These are phyloP conservation scores for Tetropium fuscum DNA, from an alignment of 2,888 invertebrate genomes.

Conservation along the genomic window DNA sequence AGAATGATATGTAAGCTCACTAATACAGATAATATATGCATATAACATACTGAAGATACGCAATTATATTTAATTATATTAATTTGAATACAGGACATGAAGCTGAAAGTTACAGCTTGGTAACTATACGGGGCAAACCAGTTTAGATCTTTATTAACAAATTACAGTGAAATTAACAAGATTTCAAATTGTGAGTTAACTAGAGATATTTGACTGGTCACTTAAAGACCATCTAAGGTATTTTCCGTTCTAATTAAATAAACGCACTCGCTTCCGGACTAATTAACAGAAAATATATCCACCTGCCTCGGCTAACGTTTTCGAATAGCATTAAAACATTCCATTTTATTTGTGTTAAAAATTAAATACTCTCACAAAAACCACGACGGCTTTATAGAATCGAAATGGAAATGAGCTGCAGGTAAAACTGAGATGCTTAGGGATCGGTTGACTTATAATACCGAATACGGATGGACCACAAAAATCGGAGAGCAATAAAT, in stretches of 20 bases:
- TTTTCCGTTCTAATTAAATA: slow-evolving; percentile 5
- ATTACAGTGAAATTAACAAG: slow-evolving; percentile 25
- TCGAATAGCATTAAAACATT: slow-evolving; percentile 5
- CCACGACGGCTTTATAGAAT: not conserved
- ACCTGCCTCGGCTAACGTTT: slow-evolving; percentile 30
- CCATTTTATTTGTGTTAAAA: slow-evolving; percentile 12
- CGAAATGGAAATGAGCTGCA: not conserved
- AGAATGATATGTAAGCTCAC: slow-evolving; percentile 2
- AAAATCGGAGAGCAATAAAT: not conserved
- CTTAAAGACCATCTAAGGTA: not conserved
- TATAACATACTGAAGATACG: slow-evolving; percentile 26
- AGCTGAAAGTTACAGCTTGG: slow-evolving; percentile 24
- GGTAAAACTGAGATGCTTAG: not conserved
- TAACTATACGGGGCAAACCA: slow-evolving; percentile 23
- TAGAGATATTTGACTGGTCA: not conserved
- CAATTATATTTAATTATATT: slow-evolving; percentile 41
- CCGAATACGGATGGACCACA: not conserved
- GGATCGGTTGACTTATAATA: not conserved
- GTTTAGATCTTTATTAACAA: slow-evolving; percentile 33
- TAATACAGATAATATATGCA: slow-evolving; percentile 18
- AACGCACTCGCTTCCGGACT: slow-evolving; percentile 38
- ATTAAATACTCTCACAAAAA: not conserved
- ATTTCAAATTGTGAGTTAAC: slow-evolving; percentile 2
- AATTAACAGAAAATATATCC: slow-evolving; percentile 44
- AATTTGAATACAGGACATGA: slow-evolving; percentile 35